Percentiles rank a stretch among this genome's conserved stretches.
These are phyloP conservation scores for Escarpia spicata DNA, from an alignment of 2,888 invertebrate genomes.

Conservation along the genomic window DNA sequence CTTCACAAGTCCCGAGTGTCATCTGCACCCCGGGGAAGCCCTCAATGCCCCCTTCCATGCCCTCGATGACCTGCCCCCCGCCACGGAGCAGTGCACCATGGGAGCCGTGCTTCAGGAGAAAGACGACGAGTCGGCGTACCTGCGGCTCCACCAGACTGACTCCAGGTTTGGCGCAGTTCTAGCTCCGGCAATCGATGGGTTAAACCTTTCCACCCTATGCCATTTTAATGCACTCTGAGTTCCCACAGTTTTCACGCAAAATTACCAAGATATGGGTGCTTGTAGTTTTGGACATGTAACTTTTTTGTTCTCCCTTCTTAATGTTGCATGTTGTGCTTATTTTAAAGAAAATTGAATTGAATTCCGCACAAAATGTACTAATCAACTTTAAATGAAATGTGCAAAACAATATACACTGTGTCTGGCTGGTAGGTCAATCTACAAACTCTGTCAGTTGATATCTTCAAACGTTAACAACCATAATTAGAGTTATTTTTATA, in stretches of 20 bases:
- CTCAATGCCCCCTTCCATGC: slow-evolving; percentile 81
- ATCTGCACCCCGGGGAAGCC: slow-evolving; percentile 74
- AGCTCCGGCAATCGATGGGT: slow-evolving; percentile 20
- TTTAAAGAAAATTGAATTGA: neutral
- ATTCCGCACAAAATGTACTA: no score
- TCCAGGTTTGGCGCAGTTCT: slow-evolving; percentile 45
- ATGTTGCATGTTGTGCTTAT: neutral
- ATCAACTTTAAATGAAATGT: no score
- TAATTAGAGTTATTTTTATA: no score
- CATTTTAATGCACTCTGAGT: neutral
- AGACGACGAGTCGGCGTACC: slow-evolving; percentile 79
- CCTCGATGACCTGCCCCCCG: slow-evolving; percentile 71
- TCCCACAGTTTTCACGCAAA: no score
- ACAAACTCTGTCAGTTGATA: no score
- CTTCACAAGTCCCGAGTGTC: slow-evolving; percentile 89
- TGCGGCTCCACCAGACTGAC: slow-evolving; percentile 53
- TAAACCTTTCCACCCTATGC: neutral
- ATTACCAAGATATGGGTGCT: no score
- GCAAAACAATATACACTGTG: no score
- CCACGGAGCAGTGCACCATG: slow-evolving; percentile 82
- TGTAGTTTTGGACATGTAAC: no score
- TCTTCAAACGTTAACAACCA: no score
- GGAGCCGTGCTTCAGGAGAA: slow-evolving; percentile 85
- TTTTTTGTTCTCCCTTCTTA: no score
- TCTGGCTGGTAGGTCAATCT: no score